phyloP scores from a whole-genome alignment of 2,113 vertebrate species.

The Myotis yumanensis region DNA sequence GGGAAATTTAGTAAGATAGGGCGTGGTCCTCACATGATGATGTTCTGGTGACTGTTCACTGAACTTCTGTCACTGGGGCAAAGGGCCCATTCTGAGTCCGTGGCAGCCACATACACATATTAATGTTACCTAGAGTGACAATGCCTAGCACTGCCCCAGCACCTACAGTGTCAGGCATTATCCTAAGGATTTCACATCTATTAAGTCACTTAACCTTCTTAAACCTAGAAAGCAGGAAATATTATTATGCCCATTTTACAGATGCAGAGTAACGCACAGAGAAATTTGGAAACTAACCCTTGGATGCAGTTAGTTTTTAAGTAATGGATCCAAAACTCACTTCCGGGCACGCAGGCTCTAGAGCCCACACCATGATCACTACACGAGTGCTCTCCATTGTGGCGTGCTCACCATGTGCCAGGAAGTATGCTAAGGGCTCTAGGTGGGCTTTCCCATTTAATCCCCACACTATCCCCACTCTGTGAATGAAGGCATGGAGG shows the following conservation, averaged over 20 bases:
- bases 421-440: too few relatives aligned
- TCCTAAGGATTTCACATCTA: not conserved
- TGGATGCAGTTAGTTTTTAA: not conserved
- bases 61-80: not conserved
- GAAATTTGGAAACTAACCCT: not conserved
- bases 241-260: not conserved
- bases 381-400: fast-evolving
- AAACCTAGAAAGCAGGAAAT: not conserved
- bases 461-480: not conserved
- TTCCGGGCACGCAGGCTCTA: fast-evolving
- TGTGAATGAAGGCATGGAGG: not conserved
- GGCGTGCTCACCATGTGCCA: fast-evolving
- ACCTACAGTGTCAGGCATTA: not conserved
- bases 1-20: not conserved
- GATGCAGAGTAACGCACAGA: not conserved
- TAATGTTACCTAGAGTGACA: fast-evolving
- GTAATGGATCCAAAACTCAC: too few relatives aligned
- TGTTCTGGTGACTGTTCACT: fast-evolving
- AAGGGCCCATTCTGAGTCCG: not conserved
- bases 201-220: not conserved
- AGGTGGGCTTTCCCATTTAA: not conserved
- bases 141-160: not conserved
- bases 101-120: not conserved
- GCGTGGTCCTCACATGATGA: not conserved
- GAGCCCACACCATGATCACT: fast-evolving